Percentiles rank a stretch among this genome's conserved stretches.
phyloP scores from a whole-genome alignment of 1,140 invertebrate species.

The Olivierus martensii region DNA sequence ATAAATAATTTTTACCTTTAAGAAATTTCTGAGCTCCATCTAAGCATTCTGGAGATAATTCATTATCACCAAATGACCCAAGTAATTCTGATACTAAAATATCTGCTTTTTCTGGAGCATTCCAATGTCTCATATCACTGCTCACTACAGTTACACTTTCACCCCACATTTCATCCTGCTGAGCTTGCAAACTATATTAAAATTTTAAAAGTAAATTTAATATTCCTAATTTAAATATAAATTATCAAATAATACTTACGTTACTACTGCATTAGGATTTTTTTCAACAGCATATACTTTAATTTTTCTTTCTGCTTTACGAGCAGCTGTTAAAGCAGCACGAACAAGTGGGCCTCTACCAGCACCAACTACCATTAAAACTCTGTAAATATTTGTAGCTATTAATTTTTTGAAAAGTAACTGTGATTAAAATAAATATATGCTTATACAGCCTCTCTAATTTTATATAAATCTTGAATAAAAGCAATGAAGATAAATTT shows the following conservation, averaged over 20 bases:
- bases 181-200: conserved; percentile 43
- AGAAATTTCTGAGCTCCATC: conserved; percentile 84
- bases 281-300: conserved; percentile 94
- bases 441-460: neutral
- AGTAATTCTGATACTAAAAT: conserved; percentile 93
- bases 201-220: neutral
- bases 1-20: conserved; percentile 41
- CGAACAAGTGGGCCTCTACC: conserved; percentile 88
- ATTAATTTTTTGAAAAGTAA: neutral
- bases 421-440: neutral
- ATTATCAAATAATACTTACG: conserved; percentile 34
- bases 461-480: neutral
- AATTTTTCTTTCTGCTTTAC: conserved; percentile 44
- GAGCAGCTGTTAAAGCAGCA: conserved; percentile 64
- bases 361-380: conserved; percentile 86
- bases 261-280: conserved; percentile 91
- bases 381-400: conserved; percentile 19
- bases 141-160: conserved; percentile 46
- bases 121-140: conserved; percentile 82
- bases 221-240: neutral
- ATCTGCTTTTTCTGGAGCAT: conserved; percentile 67
- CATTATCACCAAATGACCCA: conserved; percentile 97
- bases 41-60: conserved; percentile 95
- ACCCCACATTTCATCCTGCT: conserved; percentile 67
- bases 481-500: too few relatives aligned